Evolutionary conservation across 2,888 invertebrate genomes (phyloP), one percentile per base, ranked within the genome.

Genomic region (Glaucopsyche alexis): DNA sequence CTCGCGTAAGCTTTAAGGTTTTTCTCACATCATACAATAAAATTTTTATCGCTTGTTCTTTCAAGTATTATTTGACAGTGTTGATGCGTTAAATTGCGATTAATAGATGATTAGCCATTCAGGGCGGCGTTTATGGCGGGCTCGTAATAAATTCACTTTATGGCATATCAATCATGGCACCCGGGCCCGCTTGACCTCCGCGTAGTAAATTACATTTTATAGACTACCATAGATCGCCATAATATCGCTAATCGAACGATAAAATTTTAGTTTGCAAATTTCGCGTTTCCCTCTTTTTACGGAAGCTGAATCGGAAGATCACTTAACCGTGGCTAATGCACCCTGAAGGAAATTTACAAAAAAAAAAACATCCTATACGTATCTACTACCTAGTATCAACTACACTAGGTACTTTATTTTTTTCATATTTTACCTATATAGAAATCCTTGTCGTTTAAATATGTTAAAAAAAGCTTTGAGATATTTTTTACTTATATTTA

Each of bases 41-140:
- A 67, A 88, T 78, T 84, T 90, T 88, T 85, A 90, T 85, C 81
- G 84, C 85, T 81, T 85, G 85, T 88, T 87, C 86, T 85, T 89
- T 88, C 83, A 84, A 87, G 86, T 88, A 88, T 90, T 86, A 89
- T 88, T 89, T 87, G 87, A 88, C 87, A 88, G 87, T 88, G 87
- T 87, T 85, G 86, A 89, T 87, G 87, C 87, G 86, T 90, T 87
- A 89, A 90, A 89, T 87, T 86, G 87, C 87, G 87, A 89, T 91
- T 88, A 90, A 89, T 87, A 88, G 87, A 88, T 88, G 88, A 91
- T 90, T 89, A 90, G 86, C 84, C 84, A 84, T 88, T 87, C 84
- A 83, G 83, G 81, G 82, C 81, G 83, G 83, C 83, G 84, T 89
- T 90, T 87, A 90, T 86, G 82, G 85, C 87, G 86, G 85, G 84